Evolutionary conservation across 2,113 vertebrate genomes (phyloP).

Genomic region (Illadopsis cleaveri): DNA sequence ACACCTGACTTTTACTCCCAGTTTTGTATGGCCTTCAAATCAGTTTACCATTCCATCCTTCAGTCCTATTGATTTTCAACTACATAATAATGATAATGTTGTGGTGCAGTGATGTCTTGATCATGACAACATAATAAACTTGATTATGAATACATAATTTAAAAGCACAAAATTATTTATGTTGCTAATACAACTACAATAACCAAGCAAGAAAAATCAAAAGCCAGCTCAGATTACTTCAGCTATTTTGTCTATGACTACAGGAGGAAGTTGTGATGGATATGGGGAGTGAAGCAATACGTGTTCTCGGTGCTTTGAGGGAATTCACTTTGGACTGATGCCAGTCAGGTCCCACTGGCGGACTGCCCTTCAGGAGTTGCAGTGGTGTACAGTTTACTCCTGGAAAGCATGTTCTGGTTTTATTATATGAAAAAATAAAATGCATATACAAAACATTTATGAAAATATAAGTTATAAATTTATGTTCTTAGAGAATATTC

Average conservation of each 20-base stretch:
- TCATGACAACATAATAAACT: neutral
- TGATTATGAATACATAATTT: neutral
- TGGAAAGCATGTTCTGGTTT: neutral
- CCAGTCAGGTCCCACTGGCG: neutral
- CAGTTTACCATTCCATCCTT: neutral
- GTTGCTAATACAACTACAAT: neutral
- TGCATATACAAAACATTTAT: neutral
- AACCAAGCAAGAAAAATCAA: neutral
- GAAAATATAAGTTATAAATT: neutral
- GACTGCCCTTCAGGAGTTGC: neutral
- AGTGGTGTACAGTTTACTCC: neutral
- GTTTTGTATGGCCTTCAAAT: neutral
- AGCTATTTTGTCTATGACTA: neutral
- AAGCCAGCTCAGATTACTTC: neutral
- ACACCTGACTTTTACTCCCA: conserved; percentile 11
- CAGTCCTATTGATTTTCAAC: neutral
- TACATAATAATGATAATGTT: neutral
- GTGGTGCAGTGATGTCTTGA: neutral
- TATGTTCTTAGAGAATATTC: neutral
- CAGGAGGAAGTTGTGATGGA: neutral
- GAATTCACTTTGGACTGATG: neutral
- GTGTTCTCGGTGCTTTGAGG: neutral
- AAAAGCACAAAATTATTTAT: neutral
- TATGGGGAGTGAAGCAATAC: neutral
- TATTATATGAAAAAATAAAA: neutral